phyloP scores from a whole-genome alignment of 2,113 vertebrate genomes.

The Coptodon bakossiorum region DNA sequence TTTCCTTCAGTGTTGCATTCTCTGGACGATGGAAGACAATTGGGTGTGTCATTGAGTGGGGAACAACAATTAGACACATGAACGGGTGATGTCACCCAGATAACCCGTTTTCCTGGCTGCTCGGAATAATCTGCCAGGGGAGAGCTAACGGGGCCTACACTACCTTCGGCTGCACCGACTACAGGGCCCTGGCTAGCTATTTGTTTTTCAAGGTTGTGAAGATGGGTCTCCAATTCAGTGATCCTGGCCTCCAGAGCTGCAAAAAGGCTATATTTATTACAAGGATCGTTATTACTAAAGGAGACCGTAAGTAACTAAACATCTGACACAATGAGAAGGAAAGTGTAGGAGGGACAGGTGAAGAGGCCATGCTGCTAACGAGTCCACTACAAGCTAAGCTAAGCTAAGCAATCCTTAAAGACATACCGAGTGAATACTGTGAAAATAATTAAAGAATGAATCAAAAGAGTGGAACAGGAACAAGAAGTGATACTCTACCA shows the following conservation, averaged over 20 bases:
- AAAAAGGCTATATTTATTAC: neutral
- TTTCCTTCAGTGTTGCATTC: neutral
- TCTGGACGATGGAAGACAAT: neutral
- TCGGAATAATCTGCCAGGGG: neutral
- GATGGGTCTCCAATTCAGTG: neutral
- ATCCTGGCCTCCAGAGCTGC: neutral
- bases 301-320: neutral
- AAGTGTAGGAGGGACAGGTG: neutral
- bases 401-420: neutral
- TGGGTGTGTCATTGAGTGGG: neutral
- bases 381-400: neutral
- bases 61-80: neutral
- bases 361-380: neutral
- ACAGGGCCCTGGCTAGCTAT: neutral
- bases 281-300: neutral
- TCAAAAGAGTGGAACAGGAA: neutral
- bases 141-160: neutral
- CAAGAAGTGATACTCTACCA: neutral
- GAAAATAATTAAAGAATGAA: neutral
- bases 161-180: neutral
- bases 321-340: neutral
- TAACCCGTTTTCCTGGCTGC: neutral
- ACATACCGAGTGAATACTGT: neutral
- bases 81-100: neutral
- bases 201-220: neutral